phyloP scores from a whole-genome alignment of 2,888 invertebrate genomes.

The Oscheius sp. region DNA sequence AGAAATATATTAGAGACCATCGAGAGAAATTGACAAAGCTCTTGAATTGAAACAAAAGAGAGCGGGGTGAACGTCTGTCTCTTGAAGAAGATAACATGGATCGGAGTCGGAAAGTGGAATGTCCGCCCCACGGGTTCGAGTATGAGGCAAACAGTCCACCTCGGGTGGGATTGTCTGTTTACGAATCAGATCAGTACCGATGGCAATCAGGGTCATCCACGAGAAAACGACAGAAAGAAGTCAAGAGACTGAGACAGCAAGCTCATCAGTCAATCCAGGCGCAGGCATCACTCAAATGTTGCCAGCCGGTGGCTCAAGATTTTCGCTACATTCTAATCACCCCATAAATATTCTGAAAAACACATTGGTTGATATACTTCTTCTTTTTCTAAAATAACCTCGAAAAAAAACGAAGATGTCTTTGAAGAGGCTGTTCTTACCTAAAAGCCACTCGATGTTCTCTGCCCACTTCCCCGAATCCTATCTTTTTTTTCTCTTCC shows the following conservation, averaged over 20 bases:
- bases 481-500: too few species aligned
- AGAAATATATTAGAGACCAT: too few species aligned
- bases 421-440: too few species aligned
- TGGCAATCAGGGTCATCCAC: neutral
- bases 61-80: conserved; percentile 9
- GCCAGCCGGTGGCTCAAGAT: too few species aligned
- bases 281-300: conserved; percentile 27
- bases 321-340: too few species aligned
- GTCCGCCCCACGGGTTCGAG: conserved; percentile 15
- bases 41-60: neutral
- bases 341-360: too few species aligned
- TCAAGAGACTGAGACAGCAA: neutral
- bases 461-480: too few species aligned
- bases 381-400: neutral
- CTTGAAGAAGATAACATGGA: neutral
- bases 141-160: conserved; percentile 17
- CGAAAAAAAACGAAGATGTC: neutral
- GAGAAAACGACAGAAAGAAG: neutral
- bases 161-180: neutral
- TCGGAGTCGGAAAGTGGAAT: conserved; percentile 11
- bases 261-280: conserved; percentile 19
- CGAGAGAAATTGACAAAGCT: neutral
- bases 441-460: too few species aligned
- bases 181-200: conserved; percentile 25
- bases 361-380: neutral